Base-by-base conservation (phyloP, 2,888 invertebrate genomes). In the Molanna angustata region DNA sequence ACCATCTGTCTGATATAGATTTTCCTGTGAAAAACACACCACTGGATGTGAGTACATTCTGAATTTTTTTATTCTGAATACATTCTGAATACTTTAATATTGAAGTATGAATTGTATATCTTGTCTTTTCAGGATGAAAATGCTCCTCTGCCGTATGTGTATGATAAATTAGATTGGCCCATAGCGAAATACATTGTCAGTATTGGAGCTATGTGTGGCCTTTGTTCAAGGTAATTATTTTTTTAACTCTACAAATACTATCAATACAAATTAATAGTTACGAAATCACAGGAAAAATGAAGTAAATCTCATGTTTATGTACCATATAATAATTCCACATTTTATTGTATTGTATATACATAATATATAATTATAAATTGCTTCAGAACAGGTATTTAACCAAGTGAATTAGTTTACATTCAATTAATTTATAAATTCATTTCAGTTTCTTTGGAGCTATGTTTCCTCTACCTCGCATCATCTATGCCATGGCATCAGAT, bases 401-500 rank as follows among this genome's bases (percentile, higher is more conserved):
- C n/a, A n/a, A n/a, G n/a, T n/a, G n/a, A n/a, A n/a, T n/a, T n/a
- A n/a, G n/a, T n/a, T n/a, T n/a, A n/a, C n/a, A n/a, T n/a, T n/a
- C n/a, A n/a, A n/a, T n/a, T n/a, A n/a, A n/a, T n/a, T n/a, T 11
- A 6, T 41, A 46, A 56, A 49, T 53, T 56, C 37, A 37, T 64
- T 66, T 19, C 66, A 93, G 90, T 65, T 72, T 92, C 46, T 80
- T 92, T 63, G 93, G 93, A 2, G 85, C 90, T 0, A 88, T 93
- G 79, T 93, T 88, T 66, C 90, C 92, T 0, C 70, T 94, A 37
- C 92, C 94, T 0, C 80, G 94, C 57, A 86, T 92, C 45, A 85
- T 93, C 43, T 94, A 93, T 71, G 88, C 93, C 19, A 93, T 94
- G 92, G 84, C 93, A 0, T 79, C 83, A 7, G 94, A 94, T 68